Conservation (phyloP, 2,888 invertebrate species). For the Nineta flava region DNA sequence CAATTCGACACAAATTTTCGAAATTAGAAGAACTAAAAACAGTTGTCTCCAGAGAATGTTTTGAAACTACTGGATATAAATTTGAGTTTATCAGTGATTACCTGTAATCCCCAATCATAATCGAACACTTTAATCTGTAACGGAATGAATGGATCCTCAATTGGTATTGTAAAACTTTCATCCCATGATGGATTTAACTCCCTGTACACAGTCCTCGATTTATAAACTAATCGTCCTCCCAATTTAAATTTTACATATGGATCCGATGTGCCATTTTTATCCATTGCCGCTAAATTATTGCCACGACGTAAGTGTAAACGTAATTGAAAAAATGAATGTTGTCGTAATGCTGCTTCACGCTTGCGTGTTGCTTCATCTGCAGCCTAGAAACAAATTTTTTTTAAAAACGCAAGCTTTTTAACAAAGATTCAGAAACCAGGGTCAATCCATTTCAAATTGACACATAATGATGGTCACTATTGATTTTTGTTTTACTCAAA, state of each 20-base stretch:
- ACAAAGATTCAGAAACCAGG: too few species aligned
- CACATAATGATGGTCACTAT: too few species aligned
- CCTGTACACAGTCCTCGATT: conserved; percentile 84
- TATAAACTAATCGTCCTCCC: conserved; percentile 73
- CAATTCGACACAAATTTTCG: too few species aligned
- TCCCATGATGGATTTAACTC: conserved; percentile 98
- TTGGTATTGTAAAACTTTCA: conserved; percentile 81
- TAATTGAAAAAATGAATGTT: conserved; percentile 84
- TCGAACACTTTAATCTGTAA: conserved; percentile 88
- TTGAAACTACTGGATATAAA: background rate
- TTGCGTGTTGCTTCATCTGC: conserved; percentile 53
- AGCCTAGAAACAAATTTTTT: conserved; percentile 28
- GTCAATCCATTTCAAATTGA: too few species aligned
- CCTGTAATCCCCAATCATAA: conserved; percentile 83
- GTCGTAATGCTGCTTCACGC: conserved; percentile 58
- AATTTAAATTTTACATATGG: conserved; percentile 95
- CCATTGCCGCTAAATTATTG: conserved; percentile 79
- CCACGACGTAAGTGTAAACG: conserved; percentile 79
- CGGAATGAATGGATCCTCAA: conserved; percentile 79
- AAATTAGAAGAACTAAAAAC: background rate
- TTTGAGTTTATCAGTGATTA: conserved; percentile 11
- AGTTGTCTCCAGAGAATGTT: background rate
- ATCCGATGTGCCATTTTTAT: conserved; percentile 92
- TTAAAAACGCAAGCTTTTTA: background rate
- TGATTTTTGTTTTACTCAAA: too few species aligned